phyloP scores from a whole-genome alignment of 2,113 vertebrate species.

The Xyliphius kryptos region DNA sequence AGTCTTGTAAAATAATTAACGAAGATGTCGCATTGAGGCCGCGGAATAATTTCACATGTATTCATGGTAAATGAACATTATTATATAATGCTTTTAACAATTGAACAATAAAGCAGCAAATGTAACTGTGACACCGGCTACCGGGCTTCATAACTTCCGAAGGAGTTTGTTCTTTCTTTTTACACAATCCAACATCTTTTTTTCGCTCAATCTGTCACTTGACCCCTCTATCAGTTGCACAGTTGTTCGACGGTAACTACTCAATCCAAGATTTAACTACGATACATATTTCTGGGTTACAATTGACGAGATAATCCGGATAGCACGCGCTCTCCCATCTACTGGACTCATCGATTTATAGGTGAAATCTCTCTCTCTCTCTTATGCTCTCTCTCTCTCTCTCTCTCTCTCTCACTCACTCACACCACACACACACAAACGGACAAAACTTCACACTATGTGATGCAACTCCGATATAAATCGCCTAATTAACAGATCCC shows the following conservation, averaged over 20 bases:
- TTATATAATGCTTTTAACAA: too few relatives aligned
- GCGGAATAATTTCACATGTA: too few relatives aligned
- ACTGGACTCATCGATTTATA: conserved; percentile 60
- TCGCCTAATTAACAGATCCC: too few relatives aligned
- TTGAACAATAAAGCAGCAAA: too few relatives aligned
- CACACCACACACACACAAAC: not conserved
- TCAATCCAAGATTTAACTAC: conserved; percentile 85
- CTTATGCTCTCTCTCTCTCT: conserved; percentile 66
- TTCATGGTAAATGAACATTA: too few relatives aligned
- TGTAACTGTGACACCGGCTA: too few relatives aligned
- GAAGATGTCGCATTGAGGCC: too few relatives aligned
- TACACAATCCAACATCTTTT: too few relatives aligned
- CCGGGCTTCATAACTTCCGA: too few relatives aligned
- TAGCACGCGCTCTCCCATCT: conserved; percentile 79
- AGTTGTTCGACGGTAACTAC: conserved; percentile 86
- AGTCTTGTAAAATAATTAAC: too few relatives aligned
- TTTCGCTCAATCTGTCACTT: conserved; percentile 83
- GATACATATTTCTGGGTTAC: conserved; percentile 90
- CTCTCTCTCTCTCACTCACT: conserved; percentile 27
- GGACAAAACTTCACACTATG: not conserved
- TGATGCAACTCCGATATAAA: too few relatives aligned
- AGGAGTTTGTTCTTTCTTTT: too few relatives aligned
- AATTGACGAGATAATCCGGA: conserved; percentile 88
- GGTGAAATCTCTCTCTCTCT: conserved; percentile 61
- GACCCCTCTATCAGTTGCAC: conserved; percentile 75